Evolutionary conservation across 2,888 invertebrate genomes (phyloP).

Genomic region (Cryptocheilus praepositus): DNA sequence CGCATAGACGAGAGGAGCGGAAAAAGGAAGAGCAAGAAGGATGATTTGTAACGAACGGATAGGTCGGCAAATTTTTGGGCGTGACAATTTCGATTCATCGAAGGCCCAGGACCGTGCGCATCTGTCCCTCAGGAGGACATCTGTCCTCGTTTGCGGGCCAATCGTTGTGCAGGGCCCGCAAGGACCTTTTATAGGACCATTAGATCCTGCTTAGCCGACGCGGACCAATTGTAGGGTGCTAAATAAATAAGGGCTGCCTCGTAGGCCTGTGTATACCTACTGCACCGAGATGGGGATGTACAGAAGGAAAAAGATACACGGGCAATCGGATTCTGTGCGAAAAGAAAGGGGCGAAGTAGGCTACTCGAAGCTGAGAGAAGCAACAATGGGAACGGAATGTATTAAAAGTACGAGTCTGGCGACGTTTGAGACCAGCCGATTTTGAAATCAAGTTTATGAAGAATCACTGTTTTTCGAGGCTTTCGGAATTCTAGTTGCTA

Average conservation of each 20-base stretch:
- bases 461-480: no score
- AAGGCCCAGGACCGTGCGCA: conserved; percentile 58
- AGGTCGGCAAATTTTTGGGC: conserved; percentile 64
- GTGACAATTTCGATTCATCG: conserved; percentile 72
- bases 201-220: conserved; percentile 73
- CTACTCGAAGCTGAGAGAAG: no score
- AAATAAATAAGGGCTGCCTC: conserved; percentile 71
- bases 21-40: conserved; percentile 34
- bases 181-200: conserved; percentile 73
- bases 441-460: neutral
- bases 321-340: neutral
- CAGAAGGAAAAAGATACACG: neutral
- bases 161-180: conserved; percentile 57
- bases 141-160: conserved; percentile 65
- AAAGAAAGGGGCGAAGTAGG: neutral
- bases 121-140: conserved; percentile 68
- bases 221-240: conserved; percentile 73
- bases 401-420: neutral
- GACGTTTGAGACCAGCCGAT: neutral
- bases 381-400: neutral
- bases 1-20: conserved; percentile 19
- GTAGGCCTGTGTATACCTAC: neutral
- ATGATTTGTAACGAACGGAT: conserved; percentile 35
- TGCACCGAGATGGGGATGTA: neutral
- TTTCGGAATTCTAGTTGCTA: no score